These are phyloP conservation scores for Serinus canaria DNA, from an alignment of 2,113 vertebrate genomes.

Conservation along the genomic window DNA sequence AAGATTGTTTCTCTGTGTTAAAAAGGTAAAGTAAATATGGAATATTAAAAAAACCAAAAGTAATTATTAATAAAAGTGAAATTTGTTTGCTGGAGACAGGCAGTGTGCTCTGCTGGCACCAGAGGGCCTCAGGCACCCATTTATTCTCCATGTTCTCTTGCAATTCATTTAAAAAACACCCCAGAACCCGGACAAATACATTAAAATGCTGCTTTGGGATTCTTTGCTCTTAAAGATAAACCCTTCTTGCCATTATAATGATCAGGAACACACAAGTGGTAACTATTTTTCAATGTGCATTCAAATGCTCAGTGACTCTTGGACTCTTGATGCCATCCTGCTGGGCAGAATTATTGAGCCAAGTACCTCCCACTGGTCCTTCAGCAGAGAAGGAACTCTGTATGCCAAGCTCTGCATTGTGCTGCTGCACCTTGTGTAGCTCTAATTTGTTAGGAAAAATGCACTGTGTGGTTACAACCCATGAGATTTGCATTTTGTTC, in stretches of 20 bases:
- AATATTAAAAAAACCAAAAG: background rate
- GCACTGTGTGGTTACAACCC: background rate
- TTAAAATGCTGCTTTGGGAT: background rate
- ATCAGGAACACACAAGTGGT: background rate
- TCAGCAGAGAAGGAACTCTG: background rate
- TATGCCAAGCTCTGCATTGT: background rate
- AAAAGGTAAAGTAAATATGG: background rate
- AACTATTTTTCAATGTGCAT: background rate
- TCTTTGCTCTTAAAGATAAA: background rate
- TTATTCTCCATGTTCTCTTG: background rate
- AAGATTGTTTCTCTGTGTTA: background rate
- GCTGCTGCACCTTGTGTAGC: background rate
- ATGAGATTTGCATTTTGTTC: background rate
- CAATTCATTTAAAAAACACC: background rate
- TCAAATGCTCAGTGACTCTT: background rate
- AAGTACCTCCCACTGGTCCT: background rate
- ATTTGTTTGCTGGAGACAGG: background rate
- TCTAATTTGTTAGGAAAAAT: background rate
- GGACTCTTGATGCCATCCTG: background rate
- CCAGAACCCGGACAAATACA: rapidly evolving
- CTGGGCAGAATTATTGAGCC: rapidly evolving
- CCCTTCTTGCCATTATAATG: rapidly evolving
- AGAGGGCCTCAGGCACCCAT: slow-evolving; percentile 61
- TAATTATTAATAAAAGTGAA: background rate
- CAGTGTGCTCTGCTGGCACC: background rate